Conservation (phyloP, 2,888 invertebrate genomes). For the Eupithecia pulchellata region DNA sequence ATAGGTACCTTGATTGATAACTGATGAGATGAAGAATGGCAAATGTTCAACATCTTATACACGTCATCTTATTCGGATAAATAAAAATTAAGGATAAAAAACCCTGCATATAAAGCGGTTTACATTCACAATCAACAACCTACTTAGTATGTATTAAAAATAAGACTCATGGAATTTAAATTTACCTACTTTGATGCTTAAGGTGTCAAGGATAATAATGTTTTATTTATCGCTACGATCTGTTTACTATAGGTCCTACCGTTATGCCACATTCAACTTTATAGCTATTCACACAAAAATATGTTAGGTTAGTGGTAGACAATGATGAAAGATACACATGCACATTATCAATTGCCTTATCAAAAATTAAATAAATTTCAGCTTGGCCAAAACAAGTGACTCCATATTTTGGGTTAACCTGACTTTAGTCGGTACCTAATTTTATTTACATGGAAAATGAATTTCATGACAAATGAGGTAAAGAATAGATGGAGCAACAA, state of each 20-base stretch:
- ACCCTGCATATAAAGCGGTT: background rate
- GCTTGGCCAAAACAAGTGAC: background rate
- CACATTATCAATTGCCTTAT: too few relatives aligned
- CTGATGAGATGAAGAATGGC: too few relatives aligned
- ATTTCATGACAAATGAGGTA: background rate
- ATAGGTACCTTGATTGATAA: too few relatives aligned
- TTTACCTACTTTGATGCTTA: background rate
- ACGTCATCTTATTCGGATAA: background rate
- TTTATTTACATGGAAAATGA: background rate
- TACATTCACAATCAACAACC: background rate
- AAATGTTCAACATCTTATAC: too few relatives aligned
- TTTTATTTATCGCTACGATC: background rate
- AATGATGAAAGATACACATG: background rate
- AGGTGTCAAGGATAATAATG: background rate
- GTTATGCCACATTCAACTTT: background rate
- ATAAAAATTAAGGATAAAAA: too few relatives aligned
- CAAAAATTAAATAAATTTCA: background rate
- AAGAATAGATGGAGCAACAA: too few relatives aligned
- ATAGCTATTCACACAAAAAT: background rate
- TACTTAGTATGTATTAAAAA: background rate
- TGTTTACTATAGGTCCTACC: background rate
- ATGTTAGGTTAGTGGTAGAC: background rate
- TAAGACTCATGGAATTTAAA: background rate
- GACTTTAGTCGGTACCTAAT: background rate
- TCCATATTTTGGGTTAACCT: background rate